phyloP scores from a whole-genome alignment of 92 coral and sea anemone genomes.

The Montipora capitata region DNA sequence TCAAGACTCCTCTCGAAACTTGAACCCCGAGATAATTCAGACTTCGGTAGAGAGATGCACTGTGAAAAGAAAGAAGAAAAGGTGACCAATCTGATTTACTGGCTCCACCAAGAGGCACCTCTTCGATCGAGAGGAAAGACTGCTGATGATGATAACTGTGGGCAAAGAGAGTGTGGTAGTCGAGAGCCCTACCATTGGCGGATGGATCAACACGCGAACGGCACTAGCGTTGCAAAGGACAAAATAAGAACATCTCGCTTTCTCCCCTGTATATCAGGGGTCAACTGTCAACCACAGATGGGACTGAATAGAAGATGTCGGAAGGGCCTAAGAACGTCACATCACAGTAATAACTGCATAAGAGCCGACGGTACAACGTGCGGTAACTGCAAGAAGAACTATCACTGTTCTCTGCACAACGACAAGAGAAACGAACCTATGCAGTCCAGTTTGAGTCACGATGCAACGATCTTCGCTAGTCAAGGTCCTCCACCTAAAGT shows the following conservation, averaged over 20 bases:
- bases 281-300: conserved; percentile 66
- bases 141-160: neutral
- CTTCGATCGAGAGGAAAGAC: conserved; percentile 64
- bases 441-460: conserved; percentile 15
- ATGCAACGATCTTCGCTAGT: conserved; percentile 32
- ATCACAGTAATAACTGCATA: conserved; percentile 70
- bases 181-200: neutral
- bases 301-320: conserved; percentile 58
- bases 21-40: neutral
- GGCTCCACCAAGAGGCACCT: neutral
- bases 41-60: conserved; percentile 71
- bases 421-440: conserved; percentile 24
- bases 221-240: neutral
- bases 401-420: conserved; percentile 63
- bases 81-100: neutral
- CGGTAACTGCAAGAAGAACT: conserved; percentile 63
- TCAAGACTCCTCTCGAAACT: conserved; percentile 55
- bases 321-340: conserved; percentile 55
- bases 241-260: conserved; percentile 59
- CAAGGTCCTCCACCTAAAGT: conserved; percentile 13
- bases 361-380: conserved; percentile 70
- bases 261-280: conserved; percentile 69
- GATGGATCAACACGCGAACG: neutral
- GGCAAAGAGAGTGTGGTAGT: neutral
- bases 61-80: conserved; percentile 61